phyloP scores from a whole-genome alignment of 1,140 invertebrate species.

The Sinonovacula constricta region DNA sequence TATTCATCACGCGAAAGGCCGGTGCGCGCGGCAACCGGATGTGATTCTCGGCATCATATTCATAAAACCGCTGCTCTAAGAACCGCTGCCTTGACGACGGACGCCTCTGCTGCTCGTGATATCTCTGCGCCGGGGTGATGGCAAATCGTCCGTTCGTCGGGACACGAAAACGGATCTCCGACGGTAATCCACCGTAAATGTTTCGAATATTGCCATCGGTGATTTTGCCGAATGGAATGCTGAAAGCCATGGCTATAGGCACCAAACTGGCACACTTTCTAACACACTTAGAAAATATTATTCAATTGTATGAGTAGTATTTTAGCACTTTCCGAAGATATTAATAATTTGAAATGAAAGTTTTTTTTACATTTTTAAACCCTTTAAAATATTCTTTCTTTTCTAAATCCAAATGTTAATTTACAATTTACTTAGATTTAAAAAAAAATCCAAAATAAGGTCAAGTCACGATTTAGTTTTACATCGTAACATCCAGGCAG shows the following conservation, averaged over 20 bases:
- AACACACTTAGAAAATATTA: too few relatives aligned
- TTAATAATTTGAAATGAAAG: too few relatives aligned
- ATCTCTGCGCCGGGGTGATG: conserved; percentile 13
- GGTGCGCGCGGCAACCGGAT: conserved; percentile 58
- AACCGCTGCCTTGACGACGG: conserved; percentile 9
- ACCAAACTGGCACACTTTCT: too few relatives aligned
- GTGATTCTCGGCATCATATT: conserved; percentile 55
- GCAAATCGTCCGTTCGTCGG: neutral
- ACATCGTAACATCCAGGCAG: too few relatives aligned
- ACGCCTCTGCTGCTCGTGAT: conserved; percentile 15
- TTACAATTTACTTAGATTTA: too few relatives aligned
- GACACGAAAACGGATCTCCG: conserved; percentile 45
- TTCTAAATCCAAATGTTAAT: too few relatives aligned
- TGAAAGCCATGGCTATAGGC: conserved; percentile 59
- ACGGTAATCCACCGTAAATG: conserved; percentile 57
- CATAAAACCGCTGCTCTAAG: conserved; percentile 45
- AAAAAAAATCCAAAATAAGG: too few relatives aligned
- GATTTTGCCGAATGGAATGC: conserved; percentile 54
- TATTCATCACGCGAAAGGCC: conserved; percentile 54
- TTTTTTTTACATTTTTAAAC: too few relatives aligned
- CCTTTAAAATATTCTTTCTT: too few relatives aligned
- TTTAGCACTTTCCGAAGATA: too few relatives aligned
- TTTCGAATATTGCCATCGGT: conserved; percentile 60
- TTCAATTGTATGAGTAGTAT: too few relatives aligned
- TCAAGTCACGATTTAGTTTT: too few relatives aligned